Base-by-base conservation (phyloP, 2,888 invertebrate genomes). In the Clepsis dumicolana region DNA sequence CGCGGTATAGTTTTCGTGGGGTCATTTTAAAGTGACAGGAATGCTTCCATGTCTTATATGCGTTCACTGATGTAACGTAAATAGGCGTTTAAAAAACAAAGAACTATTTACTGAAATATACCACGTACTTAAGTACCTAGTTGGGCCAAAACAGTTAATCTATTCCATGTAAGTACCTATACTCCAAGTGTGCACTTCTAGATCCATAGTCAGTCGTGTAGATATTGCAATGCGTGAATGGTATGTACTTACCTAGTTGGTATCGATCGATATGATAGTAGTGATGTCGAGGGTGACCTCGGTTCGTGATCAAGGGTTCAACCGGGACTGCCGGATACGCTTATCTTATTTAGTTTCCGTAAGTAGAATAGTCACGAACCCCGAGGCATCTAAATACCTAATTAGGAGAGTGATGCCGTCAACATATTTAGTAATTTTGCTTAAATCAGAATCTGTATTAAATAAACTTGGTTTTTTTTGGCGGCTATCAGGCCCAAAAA, bases 251-350 rank as follows among this genome's bases (percentile, higher is more conserved):
- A 48, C n/a, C n/a, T n/a, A n/a, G n/a, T n/a, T n/a, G 8, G 48
- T 48, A 48, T 59, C 32, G 68, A 68, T 68, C 59, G 64, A 52
- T 25, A 59, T 68, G 57, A 29, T 14, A 68, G 32, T 16, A 68
- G 68, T 53, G 53, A 53, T 59, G 57, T 56, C 21, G 56, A 21
- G 57, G 57, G 38, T 68, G 64, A 68, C 63, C 68, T 68, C 68
- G 68, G 29, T 52, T 64, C 68, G 68, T 68, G 64, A 59, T 53
- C 59, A 59, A 68, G 59, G 35, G 66, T 62, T 62, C 66, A 62
- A 44, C 44, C 18, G 54, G 56, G 44, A 50, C 50, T 25, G 54
- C 8, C 16, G 54, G 44, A 38, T 56, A 56, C 48, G 54, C 62
- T 62, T 66, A 62, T 66, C 59, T 68, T 41, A 44, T 57, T 67